Base-by-base conservation (phyloP, 2,797 vertebrate species). In the Labroides dimidiatus region DNA sequence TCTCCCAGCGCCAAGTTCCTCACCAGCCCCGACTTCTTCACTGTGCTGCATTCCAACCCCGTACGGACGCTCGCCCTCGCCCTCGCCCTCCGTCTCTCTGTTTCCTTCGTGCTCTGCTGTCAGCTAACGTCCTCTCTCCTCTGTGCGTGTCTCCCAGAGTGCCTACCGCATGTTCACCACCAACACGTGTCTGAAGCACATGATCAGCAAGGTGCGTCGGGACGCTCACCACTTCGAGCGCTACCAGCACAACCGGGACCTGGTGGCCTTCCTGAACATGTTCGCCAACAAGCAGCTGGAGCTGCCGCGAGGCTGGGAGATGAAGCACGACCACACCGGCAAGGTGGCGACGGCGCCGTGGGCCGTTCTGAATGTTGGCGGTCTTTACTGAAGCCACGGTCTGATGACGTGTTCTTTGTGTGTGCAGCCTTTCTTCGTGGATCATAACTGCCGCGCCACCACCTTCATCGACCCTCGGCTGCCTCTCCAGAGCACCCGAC, bases 21-120 rank as follows among this genome's bases (percentile, higher is more conserved):
- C 89, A 96, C 95, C 92, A 98, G 96, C 94, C 96, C 97, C 7
- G 97, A 99, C 90, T 99, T 99, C 94, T 99, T 98, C 93, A 96
- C 95, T 86, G 95, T 98, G 93, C 95, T 98, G 92, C 97, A 98
- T 96, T 97, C 96, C 91, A 98, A 97, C 95, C 96, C 96, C 83
- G 97, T 98, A 88, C 90, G 96, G 27, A 52, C 64, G 20, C 53
- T 41, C n/a, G n/a, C n/a, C n/a, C n/a, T n/a, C n/a, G n/a, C n/a
- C n/a, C n/a, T n/a, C n/a, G n/a, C n/a, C n/a, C n/a, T n/a, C n/a
- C n/a, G n/a, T n/a, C n/a, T n/a, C n/a, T n/a, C n/a, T n/a, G n/a
- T n/a, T n/a, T n/a, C n/a, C n/a, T n/a, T n/a, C n/a, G n/a, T n/a
- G n/a, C n/a, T n/a, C n/a, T n/a, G n/a, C n/a, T n/a, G n/a, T n/a